Evolutionary conservation across 1,140 invertebrate species (phyloP), one percentile per base, ranked within the genome.

Genomic region (Drosophila littoralis): DNA sequence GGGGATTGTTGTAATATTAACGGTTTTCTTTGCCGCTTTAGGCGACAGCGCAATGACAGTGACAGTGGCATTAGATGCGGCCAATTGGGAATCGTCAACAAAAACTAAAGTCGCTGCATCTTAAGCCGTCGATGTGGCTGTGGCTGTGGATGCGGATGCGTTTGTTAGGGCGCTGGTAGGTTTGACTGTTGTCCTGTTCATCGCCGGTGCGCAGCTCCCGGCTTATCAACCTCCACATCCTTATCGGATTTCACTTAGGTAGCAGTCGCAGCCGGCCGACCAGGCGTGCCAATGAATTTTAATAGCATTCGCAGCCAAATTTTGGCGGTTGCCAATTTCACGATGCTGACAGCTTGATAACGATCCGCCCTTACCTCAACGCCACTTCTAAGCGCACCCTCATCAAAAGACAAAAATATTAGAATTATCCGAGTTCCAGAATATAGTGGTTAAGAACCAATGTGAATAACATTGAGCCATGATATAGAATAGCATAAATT

Each of bases 261-360:
- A 12, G 54, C 35, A 54, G 22, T 28, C 36, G 38, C 48, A 67
- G 15, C 15, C 48, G 10, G 22, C 5, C 12, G 45, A 42, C 15
- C 43, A 32, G 68, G 48, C 64, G 61, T 84, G 66, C 63, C 81
- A 80, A 84, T 84, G 77, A 84, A 80, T 84, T 84, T 84, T 77
- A 84, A 84, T 84, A 65, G 63, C 58, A 74, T 63, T 69, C 58
- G 15, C 45, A 52, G 17, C 52, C 22, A 46, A 67, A 71, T 57
- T 38, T 52, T 48, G 42, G 54, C 55, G 59, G 46, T 65, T 58
- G 54, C 28, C 45, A 60, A 64, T 79, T 58, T 67, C 35, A 28
- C 32, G 46, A 74, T 71, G 13, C 50, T 58, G 59, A 69, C 46
- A 81, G 36, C 48, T 64, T 54, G 71, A 69, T 63, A 51, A 38